Percentiles rank a stretch among this genome's conserved stretches.
phyloP scores from a whole-genome alignment of 2,113 vertebrate species.

The Percopsis transmontana region DNA sequence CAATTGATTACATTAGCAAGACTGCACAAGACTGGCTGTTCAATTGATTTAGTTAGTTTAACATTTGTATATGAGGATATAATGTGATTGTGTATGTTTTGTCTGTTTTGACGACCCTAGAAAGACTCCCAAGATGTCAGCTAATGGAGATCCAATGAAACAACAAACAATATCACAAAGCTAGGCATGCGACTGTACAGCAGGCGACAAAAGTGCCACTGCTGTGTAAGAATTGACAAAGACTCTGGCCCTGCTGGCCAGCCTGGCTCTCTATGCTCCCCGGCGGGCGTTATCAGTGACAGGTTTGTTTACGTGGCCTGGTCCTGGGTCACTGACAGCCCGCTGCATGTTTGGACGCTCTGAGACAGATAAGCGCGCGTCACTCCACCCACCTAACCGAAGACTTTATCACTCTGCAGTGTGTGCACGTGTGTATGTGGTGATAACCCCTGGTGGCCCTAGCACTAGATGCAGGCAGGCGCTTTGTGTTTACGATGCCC shows the following conservation, averaged over 20 bases:
- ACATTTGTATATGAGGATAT: too few species aligned
- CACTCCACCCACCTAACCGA: constrained; percentile 77
- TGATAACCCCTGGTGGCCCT: constrained; percentile 69
- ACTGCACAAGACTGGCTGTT: too few species aligned
- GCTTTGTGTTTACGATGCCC: constrained; percentile 60
- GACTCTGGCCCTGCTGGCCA: not conserved
- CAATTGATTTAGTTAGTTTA: too few species aligned
- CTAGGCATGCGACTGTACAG: too few species aligned
- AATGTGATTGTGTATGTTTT: too few species aligned
- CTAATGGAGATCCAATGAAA: not conserved
- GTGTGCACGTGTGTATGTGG: constrained; percentile 29
- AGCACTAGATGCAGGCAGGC: constrained; percentile 42
- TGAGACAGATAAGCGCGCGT: constrained; percentile 75
- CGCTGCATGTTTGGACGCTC: constrained; percentile 61
- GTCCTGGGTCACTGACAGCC: constrained; percentile 69
- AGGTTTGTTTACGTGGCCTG: constrained; percentile 75
- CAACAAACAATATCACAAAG: too few species aligned
- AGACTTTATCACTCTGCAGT: constrained; percentile 79
- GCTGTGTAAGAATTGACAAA: too few species aligned
- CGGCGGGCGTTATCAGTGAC: constrained; percentile 21
- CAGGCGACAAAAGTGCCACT: too few species aligned
- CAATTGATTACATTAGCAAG: too few species aligned
- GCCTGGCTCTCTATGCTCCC: not conserved
- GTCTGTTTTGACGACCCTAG: too few species aligned
- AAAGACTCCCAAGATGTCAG: too few species aligned